These are phyloP conservation scores for Gonioctena quinquepunctata DNA, from an alignment of 1,140 invertebrate genomes.

Conservation along the genomic window DNA sequence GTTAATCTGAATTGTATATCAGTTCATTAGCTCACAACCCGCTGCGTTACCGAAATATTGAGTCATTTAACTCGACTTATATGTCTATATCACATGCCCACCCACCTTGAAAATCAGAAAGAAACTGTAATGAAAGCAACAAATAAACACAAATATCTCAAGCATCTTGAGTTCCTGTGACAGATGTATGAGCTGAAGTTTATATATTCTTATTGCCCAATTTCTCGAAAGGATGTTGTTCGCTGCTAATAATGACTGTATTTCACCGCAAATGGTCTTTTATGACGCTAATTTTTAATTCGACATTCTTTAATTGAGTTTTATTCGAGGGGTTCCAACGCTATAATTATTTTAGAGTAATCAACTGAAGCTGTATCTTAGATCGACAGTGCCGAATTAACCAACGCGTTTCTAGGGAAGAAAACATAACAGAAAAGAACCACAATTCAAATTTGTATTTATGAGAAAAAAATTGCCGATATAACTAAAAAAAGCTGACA, in stretches of 20 bases:
- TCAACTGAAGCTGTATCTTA: no score
- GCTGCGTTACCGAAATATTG: slow-evolving; percentile 18
- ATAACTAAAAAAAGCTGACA: no score
- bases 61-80: slow-evolving; percentile 14
- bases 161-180: neutral
- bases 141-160: slow-evolving; percentile 2
- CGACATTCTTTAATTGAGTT: neutral
- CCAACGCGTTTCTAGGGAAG: no score
- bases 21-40: slow-evolving; percentile 14
- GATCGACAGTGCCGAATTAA: no score
- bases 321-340: no score
- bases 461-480: no score
- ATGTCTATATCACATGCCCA: slow-evolving; percentile 18
- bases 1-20: slow-evolving; percentile 14
- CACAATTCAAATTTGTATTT: neutral
- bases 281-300: neutral
- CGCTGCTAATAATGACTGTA: neutral
- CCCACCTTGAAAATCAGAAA: slow-evolving; percentile 17
- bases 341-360: no score
- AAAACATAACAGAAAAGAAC: neutral
- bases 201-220: neutral
- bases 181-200: slow-evolving; percentile 15
- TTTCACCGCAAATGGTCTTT: neutral
- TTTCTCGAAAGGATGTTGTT: neutral
- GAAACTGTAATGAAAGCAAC: slow-evolving; percentile 1